Evolutionary conservation across 35 echinoderm and acorn worm genomes (phyloP).

Genomic region (Apostichopus japonicus): DNA sequence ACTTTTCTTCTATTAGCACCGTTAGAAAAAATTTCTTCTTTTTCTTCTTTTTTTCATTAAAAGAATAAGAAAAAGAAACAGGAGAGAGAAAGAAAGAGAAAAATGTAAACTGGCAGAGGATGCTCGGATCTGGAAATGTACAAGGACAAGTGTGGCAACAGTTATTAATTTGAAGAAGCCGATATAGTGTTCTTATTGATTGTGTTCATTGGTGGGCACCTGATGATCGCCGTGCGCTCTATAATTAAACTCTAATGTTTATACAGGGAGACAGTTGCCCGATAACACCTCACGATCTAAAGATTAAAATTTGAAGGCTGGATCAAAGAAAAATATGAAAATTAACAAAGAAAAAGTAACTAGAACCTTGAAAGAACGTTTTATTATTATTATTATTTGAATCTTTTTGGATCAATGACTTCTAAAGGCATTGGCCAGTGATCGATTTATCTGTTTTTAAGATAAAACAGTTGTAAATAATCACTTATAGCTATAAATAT

Average conservation of each 20-base stretch:
- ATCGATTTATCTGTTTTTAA: too few species aligned
- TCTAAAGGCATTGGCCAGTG: not conserved
- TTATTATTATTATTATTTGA: not conserved
- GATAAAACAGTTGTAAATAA: too few species aligned
- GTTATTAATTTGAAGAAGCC: conserved; percentile 39
- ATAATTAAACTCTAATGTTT: conserved; percentile 47
- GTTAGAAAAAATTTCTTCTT: not conserved
- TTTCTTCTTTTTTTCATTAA: not conserved
- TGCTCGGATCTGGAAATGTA: not conserved
- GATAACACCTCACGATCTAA: conserved; percentile 12
- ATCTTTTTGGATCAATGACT: not conserved
- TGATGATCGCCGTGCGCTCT: not conserved
- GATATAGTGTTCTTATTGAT: not conserved
- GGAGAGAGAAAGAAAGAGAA: not conserved
- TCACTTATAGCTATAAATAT: too few species aligned
- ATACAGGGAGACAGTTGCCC: conserved; percentile 35
- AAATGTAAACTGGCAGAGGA: not conserved
- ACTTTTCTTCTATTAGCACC: not conserved
- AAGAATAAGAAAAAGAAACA: not conserved
- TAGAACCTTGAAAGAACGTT: not conserved
- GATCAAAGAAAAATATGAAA: not conserved
- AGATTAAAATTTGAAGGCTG: conserved; percentile 11
- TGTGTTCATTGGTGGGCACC: conserved; percentile 2
- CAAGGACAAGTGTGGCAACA: conserved; percentile 38
- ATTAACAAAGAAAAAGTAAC: not conserved